A percentile compares a stretch with the other conserved stretches of the same genome.
phyloP scores from a whole-genome alignment of 2,797 vertebrate species.

The Trichosurus vulpecula region DNA sequence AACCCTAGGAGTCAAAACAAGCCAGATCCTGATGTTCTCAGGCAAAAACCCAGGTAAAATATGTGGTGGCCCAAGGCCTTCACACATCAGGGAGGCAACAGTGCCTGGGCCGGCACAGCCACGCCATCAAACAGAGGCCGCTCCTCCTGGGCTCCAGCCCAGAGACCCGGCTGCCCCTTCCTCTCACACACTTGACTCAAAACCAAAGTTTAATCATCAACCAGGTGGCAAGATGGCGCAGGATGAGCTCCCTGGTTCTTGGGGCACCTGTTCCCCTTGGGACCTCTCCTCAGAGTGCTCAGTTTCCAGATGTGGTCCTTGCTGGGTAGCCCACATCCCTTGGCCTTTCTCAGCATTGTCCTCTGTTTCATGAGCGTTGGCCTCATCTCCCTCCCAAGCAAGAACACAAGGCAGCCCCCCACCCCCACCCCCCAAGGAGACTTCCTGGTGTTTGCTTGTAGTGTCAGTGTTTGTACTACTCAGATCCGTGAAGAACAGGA shows the following conservation, averaged over 20 bases:
- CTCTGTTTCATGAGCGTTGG: background rate
- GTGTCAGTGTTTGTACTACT: background rate
- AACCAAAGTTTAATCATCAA: background rate
- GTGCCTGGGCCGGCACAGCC: background rate
- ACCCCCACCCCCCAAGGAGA: background rate
- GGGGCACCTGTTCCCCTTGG: background rate
- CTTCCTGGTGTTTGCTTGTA: background rate
- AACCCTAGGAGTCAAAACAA: constrained; percentile 17
- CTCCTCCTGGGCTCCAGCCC: background rate
- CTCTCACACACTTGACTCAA: background rate
- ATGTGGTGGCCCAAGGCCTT: background rate
- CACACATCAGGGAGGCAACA: background rate
- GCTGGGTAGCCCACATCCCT: background rate
- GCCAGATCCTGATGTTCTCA: background rate
- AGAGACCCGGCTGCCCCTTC: background rate
- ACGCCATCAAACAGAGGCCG: background rate
- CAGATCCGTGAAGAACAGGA: background rate
- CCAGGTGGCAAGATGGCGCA: background rate
- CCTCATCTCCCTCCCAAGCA: background rate
- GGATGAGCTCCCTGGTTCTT: background rate
- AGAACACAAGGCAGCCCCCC: background rate
- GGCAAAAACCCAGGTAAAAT: background rate
- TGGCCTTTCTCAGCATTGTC: background rate
- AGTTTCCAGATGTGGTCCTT: background rate
- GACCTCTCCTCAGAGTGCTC: background rate